Percentiles rank a stretch among this genome's conserved stretches.
Evolutionary conservation across 2,113 vertebrate species (phyloP).

Genomic region (Rhombomys opimus): DNA sequence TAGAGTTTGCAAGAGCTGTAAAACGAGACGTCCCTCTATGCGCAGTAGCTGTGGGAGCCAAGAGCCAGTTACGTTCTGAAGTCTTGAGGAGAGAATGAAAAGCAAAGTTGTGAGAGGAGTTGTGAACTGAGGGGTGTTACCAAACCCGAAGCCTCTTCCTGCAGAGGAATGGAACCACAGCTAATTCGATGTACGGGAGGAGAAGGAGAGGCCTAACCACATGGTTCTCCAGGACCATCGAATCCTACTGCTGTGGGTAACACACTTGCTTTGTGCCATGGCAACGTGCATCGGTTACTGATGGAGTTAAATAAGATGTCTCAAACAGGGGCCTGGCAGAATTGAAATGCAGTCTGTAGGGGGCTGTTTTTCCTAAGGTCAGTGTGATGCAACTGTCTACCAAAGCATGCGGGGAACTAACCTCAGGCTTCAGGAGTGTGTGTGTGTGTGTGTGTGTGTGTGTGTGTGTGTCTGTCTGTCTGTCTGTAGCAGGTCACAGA

Average conservation of each 20-base stretch:
- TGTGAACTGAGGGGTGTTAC: not conserved
- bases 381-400: not conserved
- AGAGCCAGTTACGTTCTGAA: not conserved
- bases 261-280: too few species aligned
- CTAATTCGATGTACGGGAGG: not conserved
- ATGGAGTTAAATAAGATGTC: not conserved
- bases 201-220: not conserved
- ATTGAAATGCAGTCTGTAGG: not conserved
- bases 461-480: too few species aligned
- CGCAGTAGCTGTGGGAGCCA: not conserved
- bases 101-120: not conserved
- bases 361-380: not conserved
- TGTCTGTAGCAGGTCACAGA: not conserved
- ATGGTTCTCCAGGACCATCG: not conserved
- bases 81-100: not conserved
- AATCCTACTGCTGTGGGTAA: not conserved
- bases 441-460: too few species aligned
- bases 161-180: not conserved
- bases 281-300: not conserved
- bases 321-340: not conserved
- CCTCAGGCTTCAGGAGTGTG: not conserved
- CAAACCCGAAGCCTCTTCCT: not conserved
- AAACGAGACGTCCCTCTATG: not conserved
- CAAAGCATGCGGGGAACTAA: not conserved
- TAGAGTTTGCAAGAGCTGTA: not conserved